Percentiles rank a stretch among this genome's conserved stretches.
These are phyloP conservation scores for Neodiprion lecontei DNA, from an alignment of 1,140 invertebrate genomes.

Conservation along the genomic window DNA sequence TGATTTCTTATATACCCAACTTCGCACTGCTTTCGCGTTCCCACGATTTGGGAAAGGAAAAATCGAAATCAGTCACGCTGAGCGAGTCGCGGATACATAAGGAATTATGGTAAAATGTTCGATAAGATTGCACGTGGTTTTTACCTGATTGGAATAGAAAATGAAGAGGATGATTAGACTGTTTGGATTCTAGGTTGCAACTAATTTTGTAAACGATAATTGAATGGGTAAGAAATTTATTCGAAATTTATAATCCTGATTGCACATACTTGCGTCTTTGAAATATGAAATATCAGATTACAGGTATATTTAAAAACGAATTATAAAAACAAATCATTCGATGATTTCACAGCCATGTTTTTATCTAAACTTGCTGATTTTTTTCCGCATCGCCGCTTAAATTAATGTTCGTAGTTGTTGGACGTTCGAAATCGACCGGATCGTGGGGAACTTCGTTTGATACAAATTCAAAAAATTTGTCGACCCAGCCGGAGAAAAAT, in stretches of 20 bases:
- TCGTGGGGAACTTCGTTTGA: constrained; percentile 5
- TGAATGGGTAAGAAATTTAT: too few relatives aligned
- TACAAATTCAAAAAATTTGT: not conserved
- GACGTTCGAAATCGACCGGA: not conserved
- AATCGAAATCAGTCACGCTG: not conserved
- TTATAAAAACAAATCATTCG: not conserved
- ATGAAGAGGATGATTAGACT: too few relatives aligned
- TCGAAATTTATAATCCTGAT: not conserved
- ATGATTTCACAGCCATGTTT: not conserved
- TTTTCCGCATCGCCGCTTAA: not conserved
- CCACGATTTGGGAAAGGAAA: not conserved
- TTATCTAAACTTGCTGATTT: not conserved
- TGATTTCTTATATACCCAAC: not conserved
- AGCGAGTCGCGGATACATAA: not conserved
- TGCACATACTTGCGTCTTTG: not conserved
- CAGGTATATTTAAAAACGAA: not conserved
- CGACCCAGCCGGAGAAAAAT: not conserved
- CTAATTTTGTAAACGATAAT: too few relatives aligned
- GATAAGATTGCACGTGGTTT: not conserved
- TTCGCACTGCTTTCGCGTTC: not conserved
- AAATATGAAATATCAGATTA: not conserved
- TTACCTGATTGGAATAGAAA: not conserved
- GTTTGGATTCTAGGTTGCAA: too few relatives aligned
- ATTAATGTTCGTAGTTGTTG: not conserved
- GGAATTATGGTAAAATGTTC: not conserved